phyloP scores from a whole-genome alignment of 2,113 vertebrate species.

The Oncorhynchus kisutch region DNA sequence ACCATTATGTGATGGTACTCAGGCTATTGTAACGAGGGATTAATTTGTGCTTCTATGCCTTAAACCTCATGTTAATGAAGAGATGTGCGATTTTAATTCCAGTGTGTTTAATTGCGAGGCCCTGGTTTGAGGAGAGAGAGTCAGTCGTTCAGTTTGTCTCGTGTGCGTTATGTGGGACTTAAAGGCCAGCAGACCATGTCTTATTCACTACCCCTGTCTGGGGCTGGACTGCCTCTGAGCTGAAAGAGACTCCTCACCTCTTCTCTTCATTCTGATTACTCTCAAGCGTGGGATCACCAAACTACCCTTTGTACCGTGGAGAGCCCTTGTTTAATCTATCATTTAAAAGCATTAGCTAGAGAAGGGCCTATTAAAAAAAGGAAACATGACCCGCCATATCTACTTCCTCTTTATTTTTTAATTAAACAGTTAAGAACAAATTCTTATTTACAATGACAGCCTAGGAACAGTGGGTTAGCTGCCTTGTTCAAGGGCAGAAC shows the following conservation, averaged over 20 bases:
- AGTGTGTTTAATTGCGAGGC: not conserved
- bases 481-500: too few species aligned
- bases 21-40: not conserved
- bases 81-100: slow-evolving; percentile 7
- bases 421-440: too few species aligned
- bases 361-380: slow-evolving; percentile 8
- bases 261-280: slow-evolving; percentile 39
- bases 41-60: not conserved
- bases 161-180: slow-evolving; percentile 11
- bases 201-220: slow-evolving; percentile 18
- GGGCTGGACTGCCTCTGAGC: not conserved
- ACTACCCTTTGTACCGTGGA: slow-evolving; percentile 25
- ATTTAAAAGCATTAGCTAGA: slow-evolving; percentile 61
- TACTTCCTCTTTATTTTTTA: too few species aligned
- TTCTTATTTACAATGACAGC: too few species aligned
- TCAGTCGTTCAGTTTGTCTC: not conserved
- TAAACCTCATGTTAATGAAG: slow-evolving; percentile 5
- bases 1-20: not conserved
- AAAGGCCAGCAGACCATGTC: slow-evolving; percentile 19
- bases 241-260: slow-evolving; percentile 13
- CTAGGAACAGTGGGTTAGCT: too few species aligned
- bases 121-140: not conserved
- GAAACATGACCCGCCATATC: not conserved
- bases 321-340: slow-evolving; percentile 54
- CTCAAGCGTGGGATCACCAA: slow-evolving; percentile 37